phyloP scores from a whole-genome alignment of 2,113 vertebrate species.

The Tychaedon coryphoeus region DNA sequence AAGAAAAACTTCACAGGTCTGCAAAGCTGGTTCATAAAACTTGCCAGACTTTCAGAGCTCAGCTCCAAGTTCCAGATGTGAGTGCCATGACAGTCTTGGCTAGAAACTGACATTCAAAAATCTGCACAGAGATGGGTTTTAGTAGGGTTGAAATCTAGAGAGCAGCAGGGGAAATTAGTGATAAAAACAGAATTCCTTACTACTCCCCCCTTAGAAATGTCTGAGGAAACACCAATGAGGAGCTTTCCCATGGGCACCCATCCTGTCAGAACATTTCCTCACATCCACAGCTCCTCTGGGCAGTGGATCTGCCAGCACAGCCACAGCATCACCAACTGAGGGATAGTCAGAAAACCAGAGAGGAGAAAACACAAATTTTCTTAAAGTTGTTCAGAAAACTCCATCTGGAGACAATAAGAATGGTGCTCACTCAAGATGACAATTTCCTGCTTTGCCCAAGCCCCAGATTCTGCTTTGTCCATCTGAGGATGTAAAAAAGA shows the following conservation, averaged over 20 bases:
- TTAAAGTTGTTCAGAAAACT: not conserved
- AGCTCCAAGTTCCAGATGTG: not conserved
- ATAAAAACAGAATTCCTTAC: not conserved
- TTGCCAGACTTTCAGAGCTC: not conserved
- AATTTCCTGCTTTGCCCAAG: not conserved
- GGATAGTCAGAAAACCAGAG: not conserved
- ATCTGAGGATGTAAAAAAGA: rapidly evolving
- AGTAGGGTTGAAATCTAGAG: not conserved
- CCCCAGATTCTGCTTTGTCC: not conserved
- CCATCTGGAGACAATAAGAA: not conserved
- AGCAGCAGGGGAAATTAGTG: not conserved
- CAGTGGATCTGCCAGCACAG: not conserved
- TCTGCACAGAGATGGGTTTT: not conserved
- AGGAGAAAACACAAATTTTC: not conserved
- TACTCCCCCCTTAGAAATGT: not conserved
- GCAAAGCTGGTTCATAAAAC: not conserved
- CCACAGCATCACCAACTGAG: rapidly evolving
- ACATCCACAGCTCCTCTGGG: rapidly evolving
- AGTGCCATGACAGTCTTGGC: not conserved
- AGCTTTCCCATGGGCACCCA: rapidly evolving
- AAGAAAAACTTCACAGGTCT: constrained; percentile 2
- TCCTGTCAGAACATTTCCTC: rapidly evolving
- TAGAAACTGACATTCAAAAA: not conserved
- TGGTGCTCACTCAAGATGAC: rapidly evolving
- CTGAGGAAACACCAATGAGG: too few relatives aligned